Evolutionary conservation across 2,888 invertebrate species (phyloP), one percentile per base, ranked within the genome.

Genomic region (Dysmachus trigonus): DNA sequence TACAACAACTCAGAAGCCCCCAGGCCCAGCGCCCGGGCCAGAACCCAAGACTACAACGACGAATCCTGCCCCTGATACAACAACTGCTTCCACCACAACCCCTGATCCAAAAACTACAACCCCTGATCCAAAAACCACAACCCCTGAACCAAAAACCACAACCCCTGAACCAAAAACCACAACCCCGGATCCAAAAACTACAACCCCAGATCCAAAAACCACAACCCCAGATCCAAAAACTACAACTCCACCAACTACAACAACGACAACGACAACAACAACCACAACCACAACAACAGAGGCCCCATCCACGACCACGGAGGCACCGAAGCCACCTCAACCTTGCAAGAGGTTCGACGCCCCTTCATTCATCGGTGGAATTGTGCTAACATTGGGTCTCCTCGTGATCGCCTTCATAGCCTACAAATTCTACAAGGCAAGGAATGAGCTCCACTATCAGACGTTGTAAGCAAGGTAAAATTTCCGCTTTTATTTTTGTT

Each of bases 361-460:
- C 1, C 93, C 96, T 1, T 96, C 96, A 89, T 96, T 96, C 91
- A 93, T 96, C 88, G 98, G 97, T 38, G 98, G 98, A 72, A 97
- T 98, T 87, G 95, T 97, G 35, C 93, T 98, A 86, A 95, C 96
- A 8, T 92, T 95, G 30, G 97, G 97, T 41, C 91, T 97, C 27
- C 93, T 97, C 85, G 97, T 96, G 10, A 95, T 98, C 86, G 95
- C 95, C 2, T 95, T 96, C 92, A 95, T 97, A 90, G 96, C 96
- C 51, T 96, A 95, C 93, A 97, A 97, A 91, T 97, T 97, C 92
- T 98, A 97, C 93, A 96, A 95, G 92, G 95, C 96, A 87, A 95
- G 96, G 90, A 95, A 95, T 86, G 97, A 96, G 91, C 94, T 95
- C 89, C 97, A 97, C 92, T 98, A 98, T 92, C 97, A 97, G 90